Conservation (phyloP, 2,888 invertebrate genomes). For the Gisinianus flammeolus region DNA sequence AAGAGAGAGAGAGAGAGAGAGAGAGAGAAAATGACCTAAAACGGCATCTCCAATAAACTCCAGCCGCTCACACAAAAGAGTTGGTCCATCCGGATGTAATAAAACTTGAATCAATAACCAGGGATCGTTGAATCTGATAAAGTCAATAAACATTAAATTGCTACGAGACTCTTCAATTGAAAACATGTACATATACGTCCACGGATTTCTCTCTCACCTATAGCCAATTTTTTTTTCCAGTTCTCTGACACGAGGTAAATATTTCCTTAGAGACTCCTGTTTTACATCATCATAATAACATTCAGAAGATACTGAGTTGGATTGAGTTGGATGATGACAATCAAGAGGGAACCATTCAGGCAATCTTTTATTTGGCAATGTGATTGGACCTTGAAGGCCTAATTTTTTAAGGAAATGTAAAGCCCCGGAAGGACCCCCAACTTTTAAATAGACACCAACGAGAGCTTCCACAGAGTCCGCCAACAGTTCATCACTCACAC, state of each 20-base stretch:
- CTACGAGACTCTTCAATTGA: too few species aligned
- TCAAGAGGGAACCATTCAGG: slow-evolving; percentile 2
- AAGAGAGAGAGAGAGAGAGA: too few species aligned
- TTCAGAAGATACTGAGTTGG: too few species aligned
- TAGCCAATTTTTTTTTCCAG: slow-evolving; percentile 74
- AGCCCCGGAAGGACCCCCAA: slow-evolving; percentile 65
- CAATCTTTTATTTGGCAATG: not conserved
- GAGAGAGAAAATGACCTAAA: too few species aligned
- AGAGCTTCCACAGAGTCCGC: slow-evolving; percentile 88
- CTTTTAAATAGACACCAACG: slow-evolving; percentile 72
- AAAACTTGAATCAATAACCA: slow-evolving; percentile 70
- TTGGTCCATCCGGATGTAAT: slow-evolving; percentile 87
- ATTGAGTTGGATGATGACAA: not conserved
- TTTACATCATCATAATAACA: too few species aligned
- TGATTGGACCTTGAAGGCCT: slow-evolving; percentile 64
- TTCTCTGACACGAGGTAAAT: slow-evolving; percentile 45
- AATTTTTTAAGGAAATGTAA: slow-evolving; percentile 72
- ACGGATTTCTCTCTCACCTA: slow-evolving; percentile 63
- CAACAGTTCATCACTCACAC: slow-evolving; percentile 66
- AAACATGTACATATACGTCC: too few species aligned
- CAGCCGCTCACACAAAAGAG: slow-evolving; percentile 86
- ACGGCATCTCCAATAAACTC: slow-evolving; percentile 93
- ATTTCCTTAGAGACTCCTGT: not conserved
- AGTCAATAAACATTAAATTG: too few species aligned
- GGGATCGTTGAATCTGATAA: slow-evolving; percentile 49